Conservation (phyloP, 2,888 invertebrate genomes). For the Melinopterus prodromus region DNA sequence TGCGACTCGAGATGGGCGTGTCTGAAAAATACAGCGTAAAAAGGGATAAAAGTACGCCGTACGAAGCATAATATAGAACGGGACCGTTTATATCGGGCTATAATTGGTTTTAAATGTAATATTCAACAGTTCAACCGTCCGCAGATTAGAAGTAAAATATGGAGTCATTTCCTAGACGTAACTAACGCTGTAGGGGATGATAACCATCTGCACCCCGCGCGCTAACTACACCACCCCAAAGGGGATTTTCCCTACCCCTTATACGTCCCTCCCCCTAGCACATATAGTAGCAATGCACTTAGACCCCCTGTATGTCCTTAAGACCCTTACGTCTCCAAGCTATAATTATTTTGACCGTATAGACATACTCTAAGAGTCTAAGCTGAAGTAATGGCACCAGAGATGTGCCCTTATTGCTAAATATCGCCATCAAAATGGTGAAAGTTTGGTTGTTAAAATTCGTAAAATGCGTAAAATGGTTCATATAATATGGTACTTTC, state of each 20-base stretch:
- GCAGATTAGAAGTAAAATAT: background rate
- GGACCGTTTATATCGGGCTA: background rate
- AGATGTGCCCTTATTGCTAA: no score
- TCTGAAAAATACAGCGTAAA: background rate
- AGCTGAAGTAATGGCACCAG: slow-evolving; percentile 29
- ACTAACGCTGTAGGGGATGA: background rate
- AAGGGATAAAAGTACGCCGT: background rate
- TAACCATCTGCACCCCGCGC: background rate
- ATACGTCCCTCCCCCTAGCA: background rate
- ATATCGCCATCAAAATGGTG: no score
- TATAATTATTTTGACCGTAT: slow-evolving; percentile 55
- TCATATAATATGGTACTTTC: no score
- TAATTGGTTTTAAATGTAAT: background rate
- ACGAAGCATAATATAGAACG: background rate
- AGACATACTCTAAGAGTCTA: slow-evolving; percentile 31
- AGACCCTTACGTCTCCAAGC: background rate
- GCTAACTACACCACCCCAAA: background rate
- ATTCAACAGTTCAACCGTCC: background rate
- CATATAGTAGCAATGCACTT: background rate
- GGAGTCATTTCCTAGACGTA: background rate
- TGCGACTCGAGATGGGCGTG: background rate
- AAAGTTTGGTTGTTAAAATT: no score
- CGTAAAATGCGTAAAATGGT: no score
- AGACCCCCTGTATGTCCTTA: background rate
- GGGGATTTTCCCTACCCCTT: background rate